phyloP scores from a whole-genome alignment of 2,113 vertebrate species.

The Conger conger region DNA sequence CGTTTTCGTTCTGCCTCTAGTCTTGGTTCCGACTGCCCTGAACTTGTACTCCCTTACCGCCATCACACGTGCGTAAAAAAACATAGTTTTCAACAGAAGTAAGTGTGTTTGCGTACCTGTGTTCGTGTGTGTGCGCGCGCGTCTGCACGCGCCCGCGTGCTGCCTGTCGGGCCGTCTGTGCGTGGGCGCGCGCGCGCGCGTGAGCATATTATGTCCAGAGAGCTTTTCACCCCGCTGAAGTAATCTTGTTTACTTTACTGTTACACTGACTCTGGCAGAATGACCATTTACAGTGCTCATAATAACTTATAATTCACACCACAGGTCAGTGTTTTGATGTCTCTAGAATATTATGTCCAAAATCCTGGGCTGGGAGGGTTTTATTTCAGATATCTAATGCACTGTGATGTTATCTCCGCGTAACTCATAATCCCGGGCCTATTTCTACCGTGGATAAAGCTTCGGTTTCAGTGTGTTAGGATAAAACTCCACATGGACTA shows the following conservation, averaged over 20 bases:
- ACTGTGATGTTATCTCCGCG: constrained; percentile 70
- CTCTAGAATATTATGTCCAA: constrained; percentile 43
- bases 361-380: constrained; percentile 50
- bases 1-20: background rate
- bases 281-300: constrained; percentile 56
- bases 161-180: constrained; percentile 24
- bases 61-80: background rate
- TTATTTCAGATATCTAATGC: constrained; percentile 67
- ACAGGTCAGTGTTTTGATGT: constrained; percentile 49
- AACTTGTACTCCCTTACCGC: background rate
- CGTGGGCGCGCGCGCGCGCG: background rate
- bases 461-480: constrained; percentile 62
- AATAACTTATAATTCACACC: constrained; percentile 40
- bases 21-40: background rate
- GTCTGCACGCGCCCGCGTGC: constrained; percentile 15
- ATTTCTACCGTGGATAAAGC: constrained; percentile 70
- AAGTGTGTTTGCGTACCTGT: constrained; percentile 10
- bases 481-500: constrained; percentile 29
- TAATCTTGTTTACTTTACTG: constrained; percentile 61
- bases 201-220: background rate
- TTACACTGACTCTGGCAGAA: constrained; percentile 60
- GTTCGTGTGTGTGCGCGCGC: constrained; percentile 1
- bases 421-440: constrained; percentile 66
- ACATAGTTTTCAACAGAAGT: background rate
- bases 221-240: constrained; percentile 18